Percentiles rank a stretch among this genome's conserved stretches.
phyloP scores from a whole-genome alignment of 2,113 vertebrate species.

The Epinephelus cyanopodus region DNA sequence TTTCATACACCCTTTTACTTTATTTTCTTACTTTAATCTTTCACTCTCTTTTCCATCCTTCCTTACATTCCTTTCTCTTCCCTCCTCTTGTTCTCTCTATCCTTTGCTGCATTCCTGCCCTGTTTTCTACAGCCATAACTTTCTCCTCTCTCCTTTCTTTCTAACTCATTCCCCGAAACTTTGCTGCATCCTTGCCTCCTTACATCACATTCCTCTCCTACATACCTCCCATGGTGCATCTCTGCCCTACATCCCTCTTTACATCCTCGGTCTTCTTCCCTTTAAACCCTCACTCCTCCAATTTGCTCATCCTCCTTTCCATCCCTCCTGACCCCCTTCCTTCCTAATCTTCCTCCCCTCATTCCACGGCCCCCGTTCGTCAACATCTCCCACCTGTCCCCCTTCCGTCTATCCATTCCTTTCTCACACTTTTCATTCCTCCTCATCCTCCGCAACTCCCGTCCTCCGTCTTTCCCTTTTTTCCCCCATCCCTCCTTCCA shows the following conservation, averaged over 20 bases:
- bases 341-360: not conserved
- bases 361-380: not conserved
- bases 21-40: not conserved
- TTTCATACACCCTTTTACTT: not conserved
- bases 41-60: not conserved
- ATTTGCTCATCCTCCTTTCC: not conserved
- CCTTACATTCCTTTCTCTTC: not conserved
- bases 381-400: not conserved
- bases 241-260: not conserved
- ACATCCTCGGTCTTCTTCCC: not conserved
- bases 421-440: not conserved
- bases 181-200: not conserved
- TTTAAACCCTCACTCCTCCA: not conserved
- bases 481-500: constrained; percentile 52
- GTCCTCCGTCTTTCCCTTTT: constrained; percentile 16
- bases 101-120: not conserved
- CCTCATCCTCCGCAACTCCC: not conserved
- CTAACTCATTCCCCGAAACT: no score
- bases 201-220: not conserved
- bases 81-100: not conserved
- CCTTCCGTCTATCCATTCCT: not conserved
- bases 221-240: not conserved
- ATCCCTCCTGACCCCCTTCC: not conserved
- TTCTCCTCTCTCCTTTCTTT: not conserved
- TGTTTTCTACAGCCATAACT: not conserved